phyloP scores from a whole-genome alignment of 2,113 vertebrate genomes.

The Candoia aspera region DNA sequence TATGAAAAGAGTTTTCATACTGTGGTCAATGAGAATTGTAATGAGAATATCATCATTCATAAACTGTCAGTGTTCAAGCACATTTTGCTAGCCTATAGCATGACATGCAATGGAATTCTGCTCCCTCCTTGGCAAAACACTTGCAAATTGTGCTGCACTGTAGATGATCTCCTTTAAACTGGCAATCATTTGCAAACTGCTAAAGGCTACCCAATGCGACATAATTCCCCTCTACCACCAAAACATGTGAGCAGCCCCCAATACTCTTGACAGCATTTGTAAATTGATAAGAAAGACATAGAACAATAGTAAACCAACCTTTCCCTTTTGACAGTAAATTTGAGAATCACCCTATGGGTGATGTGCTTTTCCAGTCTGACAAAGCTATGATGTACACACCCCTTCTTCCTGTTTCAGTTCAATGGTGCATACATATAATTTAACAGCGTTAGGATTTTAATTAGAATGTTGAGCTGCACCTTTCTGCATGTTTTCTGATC shows the following conservation, averaged over 20 bases:
- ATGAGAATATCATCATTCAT: background rate
- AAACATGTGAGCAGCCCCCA: background rate
- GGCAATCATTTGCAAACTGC: background rate
- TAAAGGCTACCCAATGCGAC: no score
- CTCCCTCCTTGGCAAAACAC: background rate
- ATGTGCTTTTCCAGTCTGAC: background rate
- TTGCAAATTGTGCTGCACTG: background rate
- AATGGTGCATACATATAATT: background rate
- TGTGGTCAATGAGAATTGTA: no score
- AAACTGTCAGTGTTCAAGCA: background rate
- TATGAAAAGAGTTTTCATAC: no score
- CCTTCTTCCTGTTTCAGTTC: background rate
- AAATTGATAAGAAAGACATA: no score
- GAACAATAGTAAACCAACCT: no score
- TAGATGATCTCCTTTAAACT: background rate
- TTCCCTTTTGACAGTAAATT: background rate
- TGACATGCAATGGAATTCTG: background rate
- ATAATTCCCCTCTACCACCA: no score
- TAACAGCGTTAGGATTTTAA: slow-evolving; percentile 14
- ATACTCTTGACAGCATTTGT: background rate
- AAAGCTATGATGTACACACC: background rate
- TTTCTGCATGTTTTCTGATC: slow-evolving; percentile 13
- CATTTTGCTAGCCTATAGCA: background rate
- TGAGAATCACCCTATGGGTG: background rate
- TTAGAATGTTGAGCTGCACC: slow-evolving; percentile 1